Conservation (phyloP, 1,140 invertebrate species). For the Piezodorus guildinii region DNA sequence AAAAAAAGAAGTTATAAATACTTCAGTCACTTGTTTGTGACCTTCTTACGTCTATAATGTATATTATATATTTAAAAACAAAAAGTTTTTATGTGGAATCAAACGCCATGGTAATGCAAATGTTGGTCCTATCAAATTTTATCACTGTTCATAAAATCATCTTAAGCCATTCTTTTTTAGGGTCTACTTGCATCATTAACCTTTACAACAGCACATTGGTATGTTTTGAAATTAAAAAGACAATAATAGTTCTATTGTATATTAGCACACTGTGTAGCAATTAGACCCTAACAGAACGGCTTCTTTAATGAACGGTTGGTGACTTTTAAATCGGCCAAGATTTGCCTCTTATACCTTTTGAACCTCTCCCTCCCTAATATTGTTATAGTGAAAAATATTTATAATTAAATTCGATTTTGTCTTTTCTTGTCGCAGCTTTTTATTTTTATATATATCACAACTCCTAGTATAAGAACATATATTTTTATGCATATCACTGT, state of each 20-base stretch:
- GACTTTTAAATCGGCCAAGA: slow-evolving; percentile 7
- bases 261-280: slow-evolving; percentile 12
- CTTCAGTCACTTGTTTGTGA: not conserved
- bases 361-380: slow-evolving; percentile 14
- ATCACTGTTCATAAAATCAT: not conserved
- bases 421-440: slow-evolving; percentile 20
- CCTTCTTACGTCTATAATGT: not conserved
- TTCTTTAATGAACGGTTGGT: slow-evolving; percentile 1
- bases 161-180: not conserved
- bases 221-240: slow-evolving; percentile 17
- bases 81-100: slow-evolving; percentile 8
- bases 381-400: not conserved
- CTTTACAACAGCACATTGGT: slow-evolving; percentile 14
- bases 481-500: slow-evolving; percentile 25
- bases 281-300: not conserved
- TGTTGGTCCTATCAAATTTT: slow-evolving; percentile 5
- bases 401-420: slow-evolving; percentile 15
- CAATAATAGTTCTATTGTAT: slow-evolving; percentile 19
- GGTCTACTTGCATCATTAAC: slow-evolving; percentile 11
- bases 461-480: slow-evolving; percentile 22
- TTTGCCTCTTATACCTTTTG: not conserved
- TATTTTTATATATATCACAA: slow-evolving; percentile 21
- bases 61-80: slow-evolving; percentile 5
- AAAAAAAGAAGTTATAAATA: not conserved
- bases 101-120: not conserved